Base-by-base conservation (phyloP, 1,140 invertebrate species). In the Steinernema khuongi region DNA sequence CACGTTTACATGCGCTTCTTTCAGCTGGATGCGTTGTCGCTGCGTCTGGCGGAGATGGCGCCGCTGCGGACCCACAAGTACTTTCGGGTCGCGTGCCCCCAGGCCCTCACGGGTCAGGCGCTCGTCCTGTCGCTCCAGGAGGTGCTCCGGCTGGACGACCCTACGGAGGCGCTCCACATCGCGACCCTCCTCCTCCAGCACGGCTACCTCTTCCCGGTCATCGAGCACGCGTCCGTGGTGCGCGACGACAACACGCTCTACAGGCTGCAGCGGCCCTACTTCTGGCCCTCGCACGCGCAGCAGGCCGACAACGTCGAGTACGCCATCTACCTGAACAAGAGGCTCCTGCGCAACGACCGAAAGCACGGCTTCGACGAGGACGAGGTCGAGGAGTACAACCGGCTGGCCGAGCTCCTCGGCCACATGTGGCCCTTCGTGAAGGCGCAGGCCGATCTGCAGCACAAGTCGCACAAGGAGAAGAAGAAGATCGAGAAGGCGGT, bases 401-500 rank as follows among this genome's bases (percentile, higher is more conserved):
- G 81, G 31, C 67, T 85, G n/a, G 81, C 79, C 1, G 84, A 85
- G 70, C 72, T 85, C 19, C 73, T 85, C 14, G 83, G 81, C 14
- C 83, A 84, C 71, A 84, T 84, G 79, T 85, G 84, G 84, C 79
- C 74, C n/a, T 85, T 85, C 67, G 84, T 84, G n/a, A 80, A 76
- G 22, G 73, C 75, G 31, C 84, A 85, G 68, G 81, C 83, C 1
- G 83, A 84, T 70, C 80, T 84, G 70, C 83, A 84, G 68, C 77
- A 85, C 44, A 84, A 84, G 72, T 85, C 94, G 82, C 90, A 91
- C 28, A 96, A 97, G 86, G 93, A 95, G 67, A 89, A 93, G 41
- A 96, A 96, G 84, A 97, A 97, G 85, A 91, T 91, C 14, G 95
- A 97, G 81, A 97, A 97, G 88, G 91, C 94, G 79, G 92, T 97